Conservation (phyloP, 2,797 vertebrate genomes). For the Phrynocephalus guinanensis region DNA sequence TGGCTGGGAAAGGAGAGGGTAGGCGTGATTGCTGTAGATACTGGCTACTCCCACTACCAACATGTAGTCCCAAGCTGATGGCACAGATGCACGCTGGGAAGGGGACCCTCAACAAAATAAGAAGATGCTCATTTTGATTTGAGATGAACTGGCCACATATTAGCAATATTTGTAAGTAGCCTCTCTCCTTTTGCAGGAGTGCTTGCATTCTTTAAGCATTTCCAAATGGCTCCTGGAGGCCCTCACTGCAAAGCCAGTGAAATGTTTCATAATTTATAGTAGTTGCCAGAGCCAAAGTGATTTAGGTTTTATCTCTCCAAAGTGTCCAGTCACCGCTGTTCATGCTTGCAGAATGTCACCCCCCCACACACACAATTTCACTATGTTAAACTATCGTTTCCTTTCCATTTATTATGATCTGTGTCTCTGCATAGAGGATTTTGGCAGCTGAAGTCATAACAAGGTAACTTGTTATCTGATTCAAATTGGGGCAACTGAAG, state of each 20-base stretch:
- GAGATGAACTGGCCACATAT: neutral
- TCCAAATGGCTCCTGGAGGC: slow-evolving; percentile 19
- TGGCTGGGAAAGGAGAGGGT: neutral
- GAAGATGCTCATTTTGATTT: neutral
- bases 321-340: neutral
- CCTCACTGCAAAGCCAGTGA: slow-evolving; percentile 20
- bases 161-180: slow-evolving; percentile 24
- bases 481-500: neutral
- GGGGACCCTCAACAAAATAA: neutral
- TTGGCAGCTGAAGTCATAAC: neutral
- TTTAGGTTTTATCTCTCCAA: neutral
- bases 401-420: neutral
- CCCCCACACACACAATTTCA: slow-evolving; percentile 4
- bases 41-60: neutral
- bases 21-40: neutral
- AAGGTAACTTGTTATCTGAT: too few species aligned
- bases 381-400: neutral
- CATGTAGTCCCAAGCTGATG: neutral
- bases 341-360: neutral
- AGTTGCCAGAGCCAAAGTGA: neutral
- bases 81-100: neutral
- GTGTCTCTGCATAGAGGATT: neutral
- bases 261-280: slow-evolving; percentile 31
- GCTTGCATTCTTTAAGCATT: slow-evolving; percentile 9
- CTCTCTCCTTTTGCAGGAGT: slow-evolving; percentile 12